Percentiles rank a stretch among this genome's conserved stretches.
Conservation (phyloP, 2,888 invertebrate genomes). For the Mechanitis messenoides region DNA sequence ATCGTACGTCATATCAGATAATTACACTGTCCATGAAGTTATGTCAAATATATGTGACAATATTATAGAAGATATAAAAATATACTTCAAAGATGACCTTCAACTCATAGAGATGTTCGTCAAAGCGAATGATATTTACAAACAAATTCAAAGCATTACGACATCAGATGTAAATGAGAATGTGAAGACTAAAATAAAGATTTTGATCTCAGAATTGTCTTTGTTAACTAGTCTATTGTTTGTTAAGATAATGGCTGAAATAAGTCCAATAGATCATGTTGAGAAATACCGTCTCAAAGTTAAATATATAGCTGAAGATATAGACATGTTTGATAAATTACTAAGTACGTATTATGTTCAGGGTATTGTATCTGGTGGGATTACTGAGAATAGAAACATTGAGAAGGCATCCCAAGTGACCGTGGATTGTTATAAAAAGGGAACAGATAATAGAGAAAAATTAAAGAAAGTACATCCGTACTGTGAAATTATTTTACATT, state of each 20-base stretch:
- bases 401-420: slow-evolving; percentile 44
- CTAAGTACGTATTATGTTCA: slow-evolving; percentile 77
- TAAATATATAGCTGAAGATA: slow-evolving; percentile 82
- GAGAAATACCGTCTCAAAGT: slow-evolving; percentile 85
- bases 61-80: slow-evolving; percentile 24
- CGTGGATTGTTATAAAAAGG: slow-evolving; percentile 37
- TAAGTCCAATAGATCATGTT: slow-evolving; percentile 88
- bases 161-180: slow-evolving; percentile 16
- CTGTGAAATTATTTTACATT: slow-evolving; percentile 55
- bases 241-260: slow-evolving; percentile 75
- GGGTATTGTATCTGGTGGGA: slow-evolving; percentile 51
- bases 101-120: slow-evolving; percentile 36
- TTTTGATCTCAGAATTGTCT: slow-evolving; percentile 50
- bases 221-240: slow-evolving; percentile 74
- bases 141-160: slow-evolving; percentile 33
- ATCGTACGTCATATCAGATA: slow-evolving; percentile 35
- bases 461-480: slow-evolving; percentile 66
- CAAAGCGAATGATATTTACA: slow-evolving; percentile 40
- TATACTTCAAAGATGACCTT: slow-evolving; percentile 39
- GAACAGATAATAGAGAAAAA: slow-evolving; percentile 35
- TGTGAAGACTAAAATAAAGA: slow-evolving; percentile 36
- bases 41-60: slow-evolving; percentile 12
- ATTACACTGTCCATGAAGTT: slow-evolving; percentile 18
- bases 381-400: slow-evolving; percentile 50
- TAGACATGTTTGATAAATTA: slow-evolving; percentile 75